A percentile compares a stretch with the other conserved stretches of the same genome.
These are phyloP conservation scores for Huso huso DNA, from an alignment of 2,797 vertebrate species.

Conservation along the genomic window DNA sequence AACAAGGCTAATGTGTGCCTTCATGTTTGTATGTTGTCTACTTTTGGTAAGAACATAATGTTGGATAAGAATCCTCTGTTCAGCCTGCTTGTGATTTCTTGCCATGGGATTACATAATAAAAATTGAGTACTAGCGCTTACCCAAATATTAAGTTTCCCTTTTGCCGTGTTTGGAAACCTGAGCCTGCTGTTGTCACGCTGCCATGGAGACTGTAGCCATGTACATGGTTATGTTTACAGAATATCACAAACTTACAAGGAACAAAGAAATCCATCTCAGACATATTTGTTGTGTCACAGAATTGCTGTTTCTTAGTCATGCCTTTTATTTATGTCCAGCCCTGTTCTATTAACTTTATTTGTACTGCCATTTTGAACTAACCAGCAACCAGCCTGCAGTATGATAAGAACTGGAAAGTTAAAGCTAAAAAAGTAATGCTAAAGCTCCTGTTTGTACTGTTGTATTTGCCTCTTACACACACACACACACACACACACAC, in stretches of 20 bases:
- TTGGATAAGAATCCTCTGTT: slow-evolving; percentile 7
- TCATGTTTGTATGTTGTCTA: slow-evolving; percentile 23
- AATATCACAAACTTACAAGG: slow-evolving; percentile 70
- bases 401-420: no score
- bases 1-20: slow-evolving; percentile 42
- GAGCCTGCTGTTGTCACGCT: slow-evolving; percentile 77
- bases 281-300: slow-evolving; percentile 1
- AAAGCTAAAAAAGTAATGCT: no score
- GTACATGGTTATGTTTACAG: slow-evolving; percentile 80
- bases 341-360: not conserved
- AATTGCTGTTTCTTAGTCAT: not conserved
- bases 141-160: slow-evolving; percentile 84
- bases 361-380: not conserved
- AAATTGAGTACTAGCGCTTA: slow-evolving; percentile 54
- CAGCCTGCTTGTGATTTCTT: slow-evolving; percentile 27
- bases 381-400: no score
- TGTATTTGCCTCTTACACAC: no score
- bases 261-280: slow-evolving; percentile 32
- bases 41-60: slow-evolving; percentile 13
- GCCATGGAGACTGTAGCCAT: slow-evolving; percentile 90
- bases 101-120: slow-evolving; percentile 52
- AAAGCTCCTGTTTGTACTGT: no score
- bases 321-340: not conserved
- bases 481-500: no score
- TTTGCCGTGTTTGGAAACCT: slow-evolving; percentile 71